Base-by-base conservation (phyloP, 2,888 invertebrate genomes). In the Shargacucullia verbasci region DNA sequence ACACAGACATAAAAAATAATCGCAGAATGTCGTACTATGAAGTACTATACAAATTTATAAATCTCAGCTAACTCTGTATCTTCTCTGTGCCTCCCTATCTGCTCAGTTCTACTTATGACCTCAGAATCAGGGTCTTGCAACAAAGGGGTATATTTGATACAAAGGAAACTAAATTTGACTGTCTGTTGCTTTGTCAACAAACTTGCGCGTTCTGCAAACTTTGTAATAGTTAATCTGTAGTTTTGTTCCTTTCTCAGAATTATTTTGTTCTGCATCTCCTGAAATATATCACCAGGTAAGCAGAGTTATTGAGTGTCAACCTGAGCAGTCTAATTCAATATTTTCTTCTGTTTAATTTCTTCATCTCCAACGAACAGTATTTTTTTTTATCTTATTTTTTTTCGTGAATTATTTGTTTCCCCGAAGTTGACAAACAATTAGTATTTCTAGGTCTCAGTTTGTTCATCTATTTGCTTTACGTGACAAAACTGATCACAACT, bases 401-500 rank as follows among this genome's bases (percentile, higher is more conserved):
- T n/a, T n/a, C n/a, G n/a, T n/a, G n/a, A n/a, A n/a, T n/a, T n/a
- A n/a, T n/a, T n/a, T n/a, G n/a, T n/a, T n/a, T 29, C 52, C 27
- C 9, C 15, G 15, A 11, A 47, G 11, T 20, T 37, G 13, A 50
- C 9, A 33, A 49, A 37, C 29, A 58, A 62, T 58, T 38, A 46
- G 45, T 29, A 10, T 49, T 43, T 58, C 45, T 44, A 50, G 25
- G 8, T 20, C 45, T 27, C 43, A 20, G n/a, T 11, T 27, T 39
- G 39, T 27, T 61, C 39, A 37, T 44, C 20, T 64, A 39, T 40
- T 48, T 61, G 57, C 8, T 12, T 20, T 31, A 58, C 52, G 66
- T 62, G 58, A 64, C 50, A 38, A 40, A 67, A 56, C 49, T 50
- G 14, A 35, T 54, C 38, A 31, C 31, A 66, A 68, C 11, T 67